Base-by-base conservation (phyloP, 2,113 vertebrate species). In the rabbit (Oryctolagus cuniculus) region DNA sequence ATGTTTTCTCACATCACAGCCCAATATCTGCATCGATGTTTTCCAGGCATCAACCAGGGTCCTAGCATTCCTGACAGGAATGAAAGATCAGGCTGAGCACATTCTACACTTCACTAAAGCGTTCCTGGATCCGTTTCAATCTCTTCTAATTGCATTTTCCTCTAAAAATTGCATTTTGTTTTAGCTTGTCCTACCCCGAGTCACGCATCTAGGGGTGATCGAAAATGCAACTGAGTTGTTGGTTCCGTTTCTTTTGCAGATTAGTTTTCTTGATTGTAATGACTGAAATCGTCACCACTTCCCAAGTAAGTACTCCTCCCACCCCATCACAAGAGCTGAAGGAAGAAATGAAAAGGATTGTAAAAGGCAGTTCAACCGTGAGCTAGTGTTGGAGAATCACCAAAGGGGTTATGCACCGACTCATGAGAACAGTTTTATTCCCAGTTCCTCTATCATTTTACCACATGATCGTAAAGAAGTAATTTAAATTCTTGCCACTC, bases 401-500 rank as follows among this genome's bases (percentile, higher is more conserved):
- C 87, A 75, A 83, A 67, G 64, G 55, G 10, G 55, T 34, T 82
- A 85, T 19, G 25, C 31, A 66, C 66, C 53, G 38, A 78, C 63
- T 79, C 64, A 11, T 9, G n/a, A 90, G 88, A 82, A 64, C 10
- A 69, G 17, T 34, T 97, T 74, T 85, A 84, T 64, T 90, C 69
- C 63, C 55, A 88, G 8, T 49, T 81, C 81, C 36, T 64, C 87
- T 11, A 84, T 61, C 66, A 58, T 66, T 96, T 91, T 61, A 55
- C 63, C 12, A 90, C 51, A 53, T 38, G 22, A 25, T 91, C 22
- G 38, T 79, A 69, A 75, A 67, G 55, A 87, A 87, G 49, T 53
- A 34, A 84, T 88, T 91, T 74, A 69, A 90, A 70, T 91, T 87
- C 75, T 89, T 38, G 53, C 4, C 81, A 16, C 49, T 90, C 69